Percentiles rank a stretch among this genome's conserved stretches.
Conservation (phyloP, 2,113 vertebrate genomes). For the Vulpes ferrilata region DNA sequence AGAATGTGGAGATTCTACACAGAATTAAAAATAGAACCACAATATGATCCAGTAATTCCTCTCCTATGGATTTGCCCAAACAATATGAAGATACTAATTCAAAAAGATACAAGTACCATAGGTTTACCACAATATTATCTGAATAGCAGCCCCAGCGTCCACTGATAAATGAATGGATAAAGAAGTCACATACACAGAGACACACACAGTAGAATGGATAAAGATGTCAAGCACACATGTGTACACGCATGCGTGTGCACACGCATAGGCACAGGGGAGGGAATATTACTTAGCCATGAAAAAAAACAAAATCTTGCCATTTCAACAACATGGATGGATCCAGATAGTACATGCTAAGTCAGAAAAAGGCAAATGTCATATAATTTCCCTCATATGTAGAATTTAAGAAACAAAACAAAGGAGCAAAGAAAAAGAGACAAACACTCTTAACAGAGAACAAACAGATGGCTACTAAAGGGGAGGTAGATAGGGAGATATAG, state of each 20-base stretch:
- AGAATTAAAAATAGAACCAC: background rate
- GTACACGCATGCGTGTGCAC: background rate
- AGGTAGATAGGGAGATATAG: background rate
- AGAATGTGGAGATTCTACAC: background rate
- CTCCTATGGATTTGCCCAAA: background rate
- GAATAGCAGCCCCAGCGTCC: background rate
- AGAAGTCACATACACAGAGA: background rate
- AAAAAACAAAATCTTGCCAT: background rate
- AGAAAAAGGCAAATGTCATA: background rate
- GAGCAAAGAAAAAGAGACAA: background rate
- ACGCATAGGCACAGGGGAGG: background rate
- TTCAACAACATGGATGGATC: background rate
- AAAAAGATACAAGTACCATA: background rate
- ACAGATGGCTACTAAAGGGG: background rate
- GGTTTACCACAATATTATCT: background rate
- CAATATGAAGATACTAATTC: background rate
- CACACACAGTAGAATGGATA: no score
- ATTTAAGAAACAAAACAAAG: background rate
- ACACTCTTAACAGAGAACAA: background rate
- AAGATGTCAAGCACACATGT: no score
- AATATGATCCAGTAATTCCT: background rate
- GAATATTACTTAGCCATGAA: background rate
- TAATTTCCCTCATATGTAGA: background rate
- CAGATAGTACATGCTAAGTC: background rate
- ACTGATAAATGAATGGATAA: background rate